Evolutionary conservation across 2,113 vertebrate genomes (phyloP), one percentile per base, ranked within the genome.

Genomic region (Paramormyrops kingsleyae): DNA sequence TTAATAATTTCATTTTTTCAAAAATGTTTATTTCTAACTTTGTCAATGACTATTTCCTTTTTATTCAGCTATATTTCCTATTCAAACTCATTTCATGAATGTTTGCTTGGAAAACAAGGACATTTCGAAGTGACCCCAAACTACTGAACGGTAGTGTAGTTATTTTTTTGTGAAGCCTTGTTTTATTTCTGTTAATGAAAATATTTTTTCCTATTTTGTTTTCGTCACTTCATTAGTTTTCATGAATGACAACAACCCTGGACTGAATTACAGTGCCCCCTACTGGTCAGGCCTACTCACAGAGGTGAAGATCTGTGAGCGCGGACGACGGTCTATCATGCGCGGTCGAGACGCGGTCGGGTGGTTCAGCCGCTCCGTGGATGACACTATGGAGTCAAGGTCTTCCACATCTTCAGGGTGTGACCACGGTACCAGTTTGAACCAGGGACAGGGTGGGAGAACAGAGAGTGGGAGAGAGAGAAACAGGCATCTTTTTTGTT

Each of bases 361-460:
- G 92, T 99, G 98, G 94, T 96, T 98, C 92, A 99, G 97, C 93
- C 97, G 98, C 94, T 99, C 98, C 91, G 98, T 95, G 87, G 97
- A 95, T 39, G 96, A 93, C 24, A 99, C 95, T 92, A 99, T 95
- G 1, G 95, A 97, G 92, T 99, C 97, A 95, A 99, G 97, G 94
- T 99, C 97, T 95, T 97, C 98, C 94, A 97, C 90, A 90, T 99
- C 98, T 99, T 95, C 8, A 92, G 95, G 95, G 27, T 92, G 10
- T 89, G 7, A 56, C 49, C 46, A 74, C 9, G 56, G 35, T 24
- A 66, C 35, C 39, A 39, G 27, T 62, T 62, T 62, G 35, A 3
- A 44, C n/a, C 66, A 80, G 15, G 5, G 3, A 7, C 74, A 52
- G 24, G 42, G 13, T 50, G 44, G 17, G 6, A 21, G 56, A 24